These are phyloP conservation scores for Eupeodes corollae DNA, from an alignment of 1,140 invertebrate genomes.

Conservation along the genomic window DNA sequence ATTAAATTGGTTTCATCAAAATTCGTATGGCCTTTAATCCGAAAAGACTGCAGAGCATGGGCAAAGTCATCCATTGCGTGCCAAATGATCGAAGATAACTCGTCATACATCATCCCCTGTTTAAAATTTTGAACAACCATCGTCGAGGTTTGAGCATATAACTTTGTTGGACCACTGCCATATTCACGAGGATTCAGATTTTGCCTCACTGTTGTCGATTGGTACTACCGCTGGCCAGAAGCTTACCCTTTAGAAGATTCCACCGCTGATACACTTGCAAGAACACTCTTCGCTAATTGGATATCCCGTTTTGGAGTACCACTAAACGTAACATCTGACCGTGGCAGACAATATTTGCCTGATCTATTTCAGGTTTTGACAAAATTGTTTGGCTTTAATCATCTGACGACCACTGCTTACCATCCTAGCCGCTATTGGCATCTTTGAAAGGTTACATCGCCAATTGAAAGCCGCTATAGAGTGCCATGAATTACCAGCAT, in stretches of 20 bases:
- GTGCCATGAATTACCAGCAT: constrained; percentile 17
- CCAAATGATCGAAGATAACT: too few relatives aligned
- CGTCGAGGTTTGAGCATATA: constrained; percentile 16
- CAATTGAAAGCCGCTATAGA: constrained; percentile 5
- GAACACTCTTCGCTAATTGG: constrained; percentile 26
- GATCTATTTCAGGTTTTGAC: constrained; percentile 16
- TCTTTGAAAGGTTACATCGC: constrained; percentile 37
- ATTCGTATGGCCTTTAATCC: too few relatives aligned
- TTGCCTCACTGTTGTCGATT: constrained; percentile 18
- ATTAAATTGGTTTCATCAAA: too few relatives aligned
- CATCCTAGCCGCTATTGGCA: constrained; percentile 36
- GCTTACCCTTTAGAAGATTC: constrained; percentile 19
- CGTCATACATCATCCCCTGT: too few relatives aligned
- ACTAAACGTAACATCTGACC: constrained; percentile 24
- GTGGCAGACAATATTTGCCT: constrained; percentile 17
- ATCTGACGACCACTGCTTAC: constrained; percentile 29
- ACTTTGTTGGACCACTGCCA: too few relatives aligned
- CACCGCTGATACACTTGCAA: constrained; percentile 22
- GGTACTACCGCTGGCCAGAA: constrained; percentile 24
- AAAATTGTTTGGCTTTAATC: constrained; percentile 12
- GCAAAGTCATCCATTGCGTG: too few relatives aligned
- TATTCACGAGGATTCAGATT: too few relatives aligned
- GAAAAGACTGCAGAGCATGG: too few relatives aligned
- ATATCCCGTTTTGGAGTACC: constrained; percentile 31
- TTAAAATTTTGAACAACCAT: too few relatives aligned